Evolutionary conservation across 2,113 vertebrate genomes (phyloP).

Genomic region (Brachyistius frenatus): DNA sequence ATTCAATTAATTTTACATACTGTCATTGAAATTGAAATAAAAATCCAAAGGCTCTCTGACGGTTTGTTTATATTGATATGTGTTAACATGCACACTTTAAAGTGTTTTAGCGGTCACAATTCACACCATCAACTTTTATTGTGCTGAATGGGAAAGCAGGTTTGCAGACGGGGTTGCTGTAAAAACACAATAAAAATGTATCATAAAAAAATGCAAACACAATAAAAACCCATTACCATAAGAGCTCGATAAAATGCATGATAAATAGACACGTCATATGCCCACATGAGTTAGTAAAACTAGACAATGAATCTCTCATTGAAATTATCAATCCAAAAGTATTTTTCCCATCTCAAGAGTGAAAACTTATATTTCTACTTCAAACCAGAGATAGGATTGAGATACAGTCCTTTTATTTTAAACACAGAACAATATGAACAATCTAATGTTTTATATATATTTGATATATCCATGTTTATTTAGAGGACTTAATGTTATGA

Average conservation of each 20-base stretch:
- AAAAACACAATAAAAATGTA: conserved; percentile 59
- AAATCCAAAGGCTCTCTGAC: conserved; percentile 1
- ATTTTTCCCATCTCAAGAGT: neutral
- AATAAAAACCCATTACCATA: conserved; percentile 42
- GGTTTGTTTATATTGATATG: conserved; percentile 18
- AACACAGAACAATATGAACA: neutral
- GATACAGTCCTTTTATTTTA: neutral
- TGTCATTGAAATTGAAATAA: neutral
- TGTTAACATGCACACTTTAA: conserved; percentile 43
- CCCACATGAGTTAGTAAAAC: conserved; percentile 21
- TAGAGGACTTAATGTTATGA: neutral
- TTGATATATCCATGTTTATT: neutral
- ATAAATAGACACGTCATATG: conserved; percentile 19
- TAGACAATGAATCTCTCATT: neutral
- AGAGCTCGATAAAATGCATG: conserved; percentile 43
- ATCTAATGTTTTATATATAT: neutral
- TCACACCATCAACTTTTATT: conserved; percentile 67
- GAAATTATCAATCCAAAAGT: neutral
- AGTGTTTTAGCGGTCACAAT: conserved; percentile 54
- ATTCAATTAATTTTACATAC: neutral
- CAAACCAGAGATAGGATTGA: neutral
- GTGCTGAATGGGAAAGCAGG: conserved; percentile 45
- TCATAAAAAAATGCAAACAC: conserved; percentile 63
- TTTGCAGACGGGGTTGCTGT: conserved; percentile 43
- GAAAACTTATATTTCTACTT: conserved; percentile 17